A percentile compares a stretch with the other conserved stretches of the same genome.
Evolutionary conservation across 2,888 invertebrate species (phyloP).

Genomic region (Nebria brevicollis): DNA sequence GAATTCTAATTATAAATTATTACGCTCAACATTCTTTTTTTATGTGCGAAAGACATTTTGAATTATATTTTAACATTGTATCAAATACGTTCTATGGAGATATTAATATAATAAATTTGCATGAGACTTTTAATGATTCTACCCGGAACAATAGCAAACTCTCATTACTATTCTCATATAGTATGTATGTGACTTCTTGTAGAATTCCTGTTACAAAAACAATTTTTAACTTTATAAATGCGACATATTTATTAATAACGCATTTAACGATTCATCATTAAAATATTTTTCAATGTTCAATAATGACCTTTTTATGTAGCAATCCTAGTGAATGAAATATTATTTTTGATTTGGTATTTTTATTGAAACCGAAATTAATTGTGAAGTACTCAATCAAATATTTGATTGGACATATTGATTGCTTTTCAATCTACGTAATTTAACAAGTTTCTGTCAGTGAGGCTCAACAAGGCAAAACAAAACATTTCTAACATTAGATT

Average conservation of each 20-base stretch:
- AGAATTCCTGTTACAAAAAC: no score
- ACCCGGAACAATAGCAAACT: no score
- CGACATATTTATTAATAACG: not conserved
- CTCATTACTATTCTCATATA: no score
- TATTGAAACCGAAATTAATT: not conserved
- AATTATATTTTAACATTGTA: not conserved
- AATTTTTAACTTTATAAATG: not conserved
- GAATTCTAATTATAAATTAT: not conserved
- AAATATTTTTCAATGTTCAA: not conserved
- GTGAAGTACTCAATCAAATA: conserved; percentile 20
- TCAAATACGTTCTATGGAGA: not conserved
- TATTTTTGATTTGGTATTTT: not conserved
- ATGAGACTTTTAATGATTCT: not conserved
- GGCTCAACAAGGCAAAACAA: not conserved
- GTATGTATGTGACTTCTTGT: no score
- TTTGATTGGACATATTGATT: conserved; percentile 20
- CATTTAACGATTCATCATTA: not conserved
- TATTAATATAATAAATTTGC: not conserved
- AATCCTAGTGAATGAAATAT: not conserved
- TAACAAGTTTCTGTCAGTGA: not conserved
- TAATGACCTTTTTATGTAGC: not conserved
- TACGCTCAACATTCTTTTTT: not conserved
- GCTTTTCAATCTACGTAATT: not conserved
- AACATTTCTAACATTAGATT: not conserved
- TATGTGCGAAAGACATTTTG: not conserved